Evolutionary conservation across 2,797 vertebrate genomes (phyloP).

Genomic region (Labeo calbasu): DNA sequence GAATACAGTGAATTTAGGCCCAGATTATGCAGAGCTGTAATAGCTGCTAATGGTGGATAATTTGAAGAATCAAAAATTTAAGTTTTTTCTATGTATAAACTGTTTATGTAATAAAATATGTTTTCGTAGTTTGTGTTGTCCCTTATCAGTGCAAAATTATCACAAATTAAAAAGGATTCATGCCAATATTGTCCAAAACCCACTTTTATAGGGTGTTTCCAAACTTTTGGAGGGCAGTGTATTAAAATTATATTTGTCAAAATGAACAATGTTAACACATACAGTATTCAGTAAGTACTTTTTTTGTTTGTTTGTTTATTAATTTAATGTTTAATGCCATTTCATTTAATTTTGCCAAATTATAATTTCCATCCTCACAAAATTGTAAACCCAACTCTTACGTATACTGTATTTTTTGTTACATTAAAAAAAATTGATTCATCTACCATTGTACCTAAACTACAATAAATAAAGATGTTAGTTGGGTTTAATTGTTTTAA

Average conservation of each 20-base stretch:
- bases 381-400: not conserved
- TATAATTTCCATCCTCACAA: not conserved
- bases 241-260: not conserved
- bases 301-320: too few species aligned
- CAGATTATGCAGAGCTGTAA: too few species aligned
- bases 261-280: not conserved
- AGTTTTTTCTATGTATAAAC: too few species aligned
- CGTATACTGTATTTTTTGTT: not conserved
- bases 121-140: too few species aligned
- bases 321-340: not conserved
- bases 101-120: too few species aligned
- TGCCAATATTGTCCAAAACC: too few species aligned
- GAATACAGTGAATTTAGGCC: too few species aligned
- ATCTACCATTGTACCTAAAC: not conserved
- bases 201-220: too few species aligned
- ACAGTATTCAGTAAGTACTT: not conserved
- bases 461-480: not conserved
- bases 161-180: too few species aligned
- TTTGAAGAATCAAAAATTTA: too few species aligned
- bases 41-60: too few species aligned
- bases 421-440: not conserved
- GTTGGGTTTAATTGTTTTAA: not conserved
- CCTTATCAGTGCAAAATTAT: too few species aligned
- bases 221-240: not conserved
- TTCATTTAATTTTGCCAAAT: not conserved